Evolutionary conservation across 2,113 vertebrate species (phyloP).

Genomic region (Clarias gariepinus): DNA sequence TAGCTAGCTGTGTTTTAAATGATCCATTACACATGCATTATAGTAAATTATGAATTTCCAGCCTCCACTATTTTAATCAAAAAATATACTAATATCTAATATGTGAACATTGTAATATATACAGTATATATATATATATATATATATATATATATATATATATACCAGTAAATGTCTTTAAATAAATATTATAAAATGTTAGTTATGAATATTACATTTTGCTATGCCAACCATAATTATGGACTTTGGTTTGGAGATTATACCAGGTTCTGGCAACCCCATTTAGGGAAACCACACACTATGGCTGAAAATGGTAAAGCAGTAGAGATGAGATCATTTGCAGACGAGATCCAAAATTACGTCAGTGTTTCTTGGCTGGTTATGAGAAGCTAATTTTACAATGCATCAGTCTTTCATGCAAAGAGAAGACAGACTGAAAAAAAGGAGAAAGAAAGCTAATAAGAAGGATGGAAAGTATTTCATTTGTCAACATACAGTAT

Average conservation of each 20-base stretch:
- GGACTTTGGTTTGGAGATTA: not conserved
- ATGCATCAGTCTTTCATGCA: not conserved
- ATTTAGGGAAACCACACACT: not conserved
- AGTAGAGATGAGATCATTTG: conserved; percentile 9
- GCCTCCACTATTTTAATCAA: no score
- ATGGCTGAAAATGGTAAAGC: conserved; percentile 1
- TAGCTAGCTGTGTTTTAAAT: no score
- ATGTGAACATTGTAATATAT: no score
- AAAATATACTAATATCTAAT: not conserved
- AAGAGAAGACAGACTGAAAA: not conserved
- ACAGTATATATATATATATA: no score
- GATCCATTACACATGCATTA: no score
- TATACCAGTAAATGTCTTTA: not conserved
- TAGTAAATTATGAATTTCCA: no score
- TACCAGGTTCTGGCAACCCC: not conserved
- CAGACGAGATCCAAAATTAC: conserved; percentile 8
- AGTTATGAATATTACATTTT: not conserved
- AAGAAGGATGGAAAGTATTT: not conserved
- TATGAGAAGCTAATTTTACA: not conserved
- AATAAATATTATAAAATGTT: not conserved
- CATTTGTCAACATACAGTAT: not conserved
- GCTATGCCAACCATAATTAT: not conserved
- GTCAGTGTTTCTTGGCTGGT: conserved; percentile 7
- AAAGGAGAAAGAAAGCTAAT: not conserved
- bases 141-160: not conserved